Percentiles rank a stretch among this genome's conserved stretches.
Conservation (phyloP, 2,113 vertebrate genomes). For the Epinephelus lanceolatus region DNA sequence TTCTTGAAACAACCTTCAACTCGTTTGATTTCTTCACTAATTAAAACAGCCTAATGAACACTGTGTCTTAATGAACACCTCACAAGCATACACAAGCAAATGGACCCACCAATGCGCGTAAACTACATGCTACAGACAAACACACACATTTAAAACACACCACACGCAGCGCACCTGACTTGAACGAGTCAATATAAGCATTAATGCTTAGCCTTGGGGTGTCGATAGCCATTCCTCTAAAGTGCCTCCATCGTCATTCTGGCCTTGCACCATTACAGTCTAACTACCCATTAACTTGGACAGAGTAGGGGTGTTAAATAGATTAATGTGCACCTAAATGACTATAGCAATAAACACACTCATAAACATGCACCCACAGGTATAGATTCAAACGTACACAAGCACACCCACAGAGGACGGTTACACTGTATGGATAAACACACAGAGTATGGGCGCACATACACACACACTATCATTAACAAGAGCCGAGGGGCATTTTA, state of each 20-base stretch:
- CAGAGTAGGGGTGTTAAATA: conserved; percentile 71
- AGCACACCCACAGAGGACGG: conserved; percentile 16
- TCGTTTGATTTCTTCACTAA: conserved; percentile 67
- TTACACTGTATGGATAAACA: conserved; percentile 36
- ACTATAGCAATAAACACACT: conserved; percentile 74
- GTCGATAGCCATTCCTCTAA: conserved; percentile 74
- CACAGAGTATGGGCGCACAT: neutral
- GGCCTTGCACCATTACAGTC: conserved; percentile 72
- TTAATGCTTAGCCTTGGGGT: conserved; percentile 71
- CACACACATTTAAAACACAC: conserved; percentile 41
- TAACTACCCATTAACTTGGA: conserved; percentile 77
- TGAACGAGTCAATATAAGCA: conserved; percentile 63
- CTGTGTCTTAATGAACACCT: conserved; percentile 67
- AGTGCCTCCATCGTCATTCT: conserved; percentile 69
- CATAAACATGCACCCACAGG: conserved; percentile 77
- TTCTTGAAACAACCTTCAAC: conserved; percentile 78
- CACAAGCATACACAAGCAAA: conserved; percentile 19
- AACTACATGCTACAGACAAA: conserved; percentile 34
- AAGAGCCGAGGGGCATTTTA: conserved; percentile 58
- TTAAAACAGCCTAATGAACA: conserved; percentile 68
- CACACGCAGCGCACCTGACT: conserved; percentile 56
- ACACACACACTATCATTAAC: conserved; percentile 41
- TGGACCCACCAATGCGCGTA: conserved; percentile 13
- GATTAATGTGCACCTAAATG: conserved; percentile 75
- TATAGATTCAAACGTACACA: conserved; percentile 54